These are phyloP conservation scores for Aurelia sp. DNA, from an alignment of 30 jellyfish, hydroid and myxozoan species.

Conservation along the genomic window DNA sequence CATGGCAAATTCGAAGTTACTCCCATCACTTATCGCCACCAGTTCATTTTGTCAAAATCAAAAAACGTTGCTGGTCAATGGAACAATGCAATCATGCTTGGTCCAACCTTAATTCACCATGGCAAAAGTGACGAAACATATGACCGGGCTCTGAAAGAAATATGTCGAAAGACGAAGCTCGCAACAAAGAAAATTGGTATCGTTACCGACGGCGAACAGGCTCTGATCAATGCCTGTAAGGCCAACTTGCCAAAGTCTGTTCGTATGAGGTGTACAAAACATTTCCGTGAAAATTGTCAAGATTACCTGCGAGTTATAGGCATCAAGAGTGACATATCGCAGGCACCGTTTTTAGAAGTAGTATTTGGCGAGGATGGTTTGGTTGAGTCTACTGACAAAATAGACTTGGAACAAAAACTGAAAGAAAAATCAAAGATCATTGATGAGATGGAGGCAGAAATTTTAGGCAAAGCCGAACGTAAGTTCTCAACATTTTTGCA, in stretches of 20 bases:
- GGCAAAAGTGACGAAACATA: slow-evolving; percentile 7
- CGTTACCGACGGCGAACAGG: slow-evolving; percentile 32
- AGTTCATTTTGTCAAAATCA: neutral
- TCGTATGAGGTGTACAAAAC: slow-evolving; percentile 15
- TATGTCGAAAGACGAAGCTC: slow-evolving; percentile 10
- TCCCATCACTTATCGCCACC: slow-evolving; percentile 23
- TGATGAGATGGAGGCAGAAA: neutral
- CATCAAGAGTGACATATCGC: neutral
- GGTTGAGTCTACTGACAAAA: slow-evolving; percentile 13
- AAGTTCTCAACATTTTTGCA: neutral
- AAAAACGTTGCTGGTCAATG: neutral
- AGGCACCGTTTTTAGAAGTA: slow-evolving; percentile 6
- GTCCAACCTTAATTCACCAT: slow-evolving; percentile 20
- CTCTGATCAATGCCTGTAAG: slow-evolving; percentile 29
- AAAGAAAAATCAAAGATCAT: neutral
- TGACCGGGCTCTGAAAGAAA: slow-evolving; percentile 4
- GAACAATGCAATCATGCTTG: slow-evolving; percentile 9
- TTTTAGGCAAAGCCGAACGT: neutral
- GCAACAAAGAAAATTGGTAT: neutral
- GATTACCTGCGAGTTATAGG: slow-evolving; percentile 17
- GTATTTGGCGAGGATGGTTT: slow-evolving; percentile 44
- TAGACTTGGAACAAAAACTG: slow-evolving; percentile 1
- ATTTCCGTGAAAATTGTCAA: slow-evolving; percentile 14
- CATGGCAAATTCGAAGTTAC: slow-evolving; percentile 18
- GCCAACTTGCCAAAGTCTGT: neutral